Evolutionary conservation across 1,140 invertebrate species (phyloP).

Genomic region (Phortica variegata): DNA sequence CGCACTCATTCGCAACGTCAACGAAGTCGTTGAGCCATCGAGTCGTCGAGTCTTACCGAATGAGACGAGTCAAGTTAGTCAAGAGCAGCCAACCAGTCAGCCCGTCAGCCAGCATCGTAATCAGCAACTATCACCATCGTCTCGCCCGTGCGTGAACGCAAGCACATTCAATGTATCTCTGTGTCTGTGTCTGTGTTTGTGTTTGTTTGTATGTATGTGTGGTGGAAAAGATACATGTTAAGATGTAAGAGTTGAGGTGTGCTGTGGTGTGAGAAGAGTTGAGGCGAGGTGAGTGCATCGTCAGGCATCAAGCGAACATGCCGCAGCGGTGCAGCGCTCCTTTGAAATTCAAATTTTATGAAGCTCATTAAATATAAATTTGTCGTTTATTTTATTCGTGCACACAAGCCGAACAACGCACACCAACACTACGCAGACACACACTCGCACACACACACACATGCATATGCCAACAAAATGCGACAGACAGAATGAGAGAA

Average conservation of each 20-base stretch:
- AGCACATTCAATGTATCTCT: too few species aligned
- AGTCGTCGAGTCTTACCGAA: too few species aligned
- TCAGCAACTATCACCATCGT: constrained; percentile 27
- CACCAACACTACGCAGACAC: constrained; percentile 19
- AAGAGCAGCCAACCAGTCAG: constrained; percentile 6
- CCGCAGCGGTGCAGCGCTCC: constrained; percentile 48
- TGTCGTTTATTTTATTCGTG: constrained; percentile 40
- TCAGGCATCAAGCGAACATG: constrained; percentile 30
- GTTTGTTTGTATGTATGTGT: not conserved
- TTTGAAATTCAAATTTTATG: constrained; percentile 58
- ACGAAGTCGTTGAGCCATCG: too few species aligned
- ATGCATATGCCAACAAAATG: too few species aligned
- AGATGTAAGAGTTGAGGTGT: not conserved
- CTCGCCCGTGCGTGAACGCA: constrained; percentile 4
- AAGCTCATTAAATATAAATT: constrained; percentile 58
- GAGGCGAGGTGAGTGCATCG: not conserved
- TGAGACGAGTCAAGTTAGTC: too few species aligned
- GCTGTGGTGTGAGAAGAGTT: not conserved
- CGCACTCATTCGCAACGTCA: constrained; percentile 10
- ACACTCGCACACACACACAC: not conserved
- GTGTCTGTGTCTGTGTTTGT: not conserved
- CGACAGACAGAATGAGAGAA: constrained; percentile 11
- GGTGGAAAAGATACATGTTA: not conserved
- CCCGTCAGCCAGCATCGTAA: constrained; percentile 5
- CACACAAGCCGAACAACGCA: not conserved